A percentile compares a stretch with the other conserved stretches of the same genome.
These are phyloP conservation scores for Eubucco bourcierii DNA, from an alignment of 2,113 vertebrate species.

Conservation along the genomic window DNA sequence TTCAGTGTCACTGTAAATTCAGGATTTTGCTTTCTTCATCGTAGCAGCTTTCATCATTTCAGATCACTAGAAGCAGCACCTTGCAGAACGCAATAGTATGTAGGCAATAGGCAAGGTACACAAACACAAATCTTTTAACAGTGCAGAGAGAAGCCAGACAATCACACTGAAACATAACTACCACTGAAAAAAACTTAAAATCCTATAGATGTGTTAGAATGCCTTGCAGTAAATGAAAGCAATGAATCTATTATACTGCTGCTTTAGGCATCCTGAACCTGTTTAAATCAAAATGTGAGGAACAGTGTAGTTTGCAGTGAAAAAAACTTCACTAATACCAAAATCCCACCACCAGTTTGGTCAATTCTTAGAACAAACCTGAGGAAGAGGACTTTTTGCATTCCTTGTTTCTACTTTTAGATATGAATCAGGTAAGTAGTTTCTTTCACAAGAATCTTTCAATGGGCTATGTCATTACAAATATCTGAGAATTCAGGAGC, in stretches of 20 bases:
- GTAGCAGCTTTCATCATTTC: neutral
- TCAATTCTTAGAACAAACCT: neutral
- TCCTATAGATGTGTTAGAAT: neutral
- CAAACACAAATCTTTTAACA: neutral
- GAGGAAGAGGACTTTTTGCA: neutral
- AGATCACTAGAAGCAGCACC: neutral
- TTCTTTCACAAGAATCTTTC: neutral
- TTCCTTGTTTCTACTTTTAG: neutral
- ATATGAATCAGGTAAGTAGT: neutral
- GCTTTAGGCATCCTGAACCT: neutral
- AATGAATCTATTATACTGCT: neutral
- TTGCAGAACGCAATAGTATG: neutral
- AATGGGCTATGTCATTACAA: neutral
- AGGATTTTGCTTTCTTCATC: neutral
- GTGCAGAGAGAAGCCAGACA: neutral
- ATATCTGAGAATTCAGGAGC: neutral
- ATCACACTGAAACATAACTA: neutral
- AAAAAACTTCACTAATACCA: neutral
- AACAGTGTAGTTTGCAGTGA: neutral
- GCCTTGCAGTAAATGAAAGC: neutral
- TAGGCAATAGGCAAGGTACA: neutral
- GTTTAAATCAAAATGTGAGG: neutral
- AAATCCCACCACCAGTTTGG: neutral
- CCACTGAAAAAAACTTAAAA: neutral
- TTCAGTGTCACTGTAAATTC: neutral